Conservation (phyloP, 92 coral and sea anemone species). For the Palythoa caribaeorum region DNA sequence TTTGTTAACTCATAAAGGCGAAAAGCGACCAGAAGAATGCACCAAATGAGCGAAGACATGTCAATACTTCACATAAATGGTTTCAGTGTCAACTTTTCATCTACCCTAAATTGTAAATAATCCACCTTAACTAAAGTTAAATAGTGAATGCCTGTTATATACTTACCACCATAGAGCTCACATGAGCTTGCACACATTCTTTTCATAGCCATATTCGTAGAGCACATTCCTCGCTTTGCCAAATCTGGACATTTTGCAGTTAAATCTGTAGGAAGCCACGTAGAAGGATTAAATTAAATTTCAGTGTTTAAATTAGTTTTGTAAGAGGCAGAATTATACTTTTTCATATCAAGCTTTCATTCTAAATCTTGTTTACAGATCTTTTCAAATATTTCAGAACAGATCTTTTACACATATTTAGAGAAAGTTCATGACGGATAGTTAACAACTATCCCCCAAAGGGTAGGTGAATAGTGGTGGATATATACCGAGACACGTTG, state of each 20-base stretch:
- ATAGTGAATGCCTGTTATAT: background rate
- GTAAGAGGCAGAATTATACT: background rate
- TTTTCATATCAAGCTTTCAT: background rate
- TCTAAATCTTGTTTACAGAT: too few relatives aligned
- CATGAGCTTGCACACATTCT: slow-evolving; percentile 22
- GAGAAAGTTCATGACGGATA: background rate
- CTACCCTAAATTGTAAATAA: background rate
- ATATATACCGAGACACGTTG: too few relatives aligned
- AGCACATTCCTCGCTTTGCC: slow-evolving; percentile 47
- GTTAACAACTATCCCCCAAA: too few relatives aligned
- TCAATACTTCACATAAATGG: background rate
- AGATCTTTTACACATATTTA: background rate
- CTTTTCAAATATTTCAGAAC: background rate
- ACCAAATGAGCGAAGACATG: too few relatives aligned
- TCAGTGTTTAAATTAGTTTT: background rate
- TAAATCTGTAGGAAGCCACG: slow-evolving; percentile 4
- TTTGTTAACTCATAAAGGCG: too few relatives aligned
- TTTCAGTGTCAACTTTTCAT: background rate
- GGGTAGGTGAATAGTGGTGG: too few relatives aligned
- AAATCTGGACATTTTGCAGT: slow-evolving; percentile 16
- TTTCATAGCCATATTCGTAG: background rate
- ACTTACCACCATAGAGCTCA: slow-evolving; percentile 33
- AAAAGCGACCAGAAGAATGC: too few relatives aligned
- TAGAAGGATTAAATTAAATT: background rate
- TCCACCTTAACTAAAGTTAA: background rate